Conservation (phyloP, 2,888 invertebrate species). For the Hanleya hanleyi region DNA sequence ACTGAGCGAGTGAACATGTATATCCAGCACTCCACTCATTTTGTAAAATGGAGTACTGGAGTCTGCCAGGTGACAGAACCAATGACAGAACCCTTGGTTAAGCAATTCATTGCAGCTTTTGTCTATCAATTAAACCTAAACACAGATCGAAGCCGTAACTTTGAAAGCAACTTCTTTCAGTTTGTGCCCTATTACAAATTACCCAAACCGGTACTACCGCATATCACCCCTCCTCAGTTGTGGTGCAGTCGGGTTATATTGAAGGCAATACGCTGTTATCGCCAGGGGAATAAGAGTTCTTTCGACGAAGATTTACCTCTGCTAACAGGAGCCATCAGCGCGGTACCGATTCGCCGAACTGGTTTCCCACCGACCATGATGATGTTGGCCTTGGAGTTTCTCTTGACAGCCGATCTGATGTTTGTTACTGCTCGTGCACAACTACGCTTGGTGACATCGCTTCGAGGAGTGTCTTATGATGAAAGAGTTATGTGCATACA, state of each 20-base stretch:
- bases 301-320: not conserved
- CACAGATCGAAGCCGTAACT: conserved; percentile 18
- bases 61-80: not conserved
- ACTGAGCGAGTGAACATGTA: too few relatives aligned
- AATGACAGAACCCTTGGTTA: not conserved
- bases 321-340: not conserved
- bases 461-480: too few relatives aligned
- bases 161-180: conserved; percentile 6
- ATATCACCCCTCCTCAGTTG: conserved; percentile 16
- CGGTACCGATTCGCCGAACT: not conserved
- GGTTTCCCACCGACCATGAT: conserved; percentile 6
- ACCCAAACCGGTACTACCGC: conserved; percentile 17
- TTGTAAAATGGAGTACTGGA: too few relatives aligned
- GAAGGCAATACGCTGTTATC: not conserved
- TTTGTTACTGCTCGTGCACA: not conserved
- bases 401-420: not conserved
- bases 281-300: not conserved
- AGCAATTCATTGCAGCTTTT: not conserved
- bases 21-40: too few relatives aligned
- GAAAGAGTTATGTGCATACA: too few relatives aligned
- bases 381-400: not conserved
- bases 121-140: conserved; percentile 15
- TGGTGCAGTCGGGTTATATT: conserved; percentile 14
- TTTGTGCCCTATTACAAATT: conserved; percentile 22
- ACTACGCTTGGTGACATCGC: too few relatives aligned